Evolutionary conservation across 2,888 invertebrate genomes (phyloP), one percentile per base, ranked within the genome.

Genomic region (Blastobasis adustella): DNA sequence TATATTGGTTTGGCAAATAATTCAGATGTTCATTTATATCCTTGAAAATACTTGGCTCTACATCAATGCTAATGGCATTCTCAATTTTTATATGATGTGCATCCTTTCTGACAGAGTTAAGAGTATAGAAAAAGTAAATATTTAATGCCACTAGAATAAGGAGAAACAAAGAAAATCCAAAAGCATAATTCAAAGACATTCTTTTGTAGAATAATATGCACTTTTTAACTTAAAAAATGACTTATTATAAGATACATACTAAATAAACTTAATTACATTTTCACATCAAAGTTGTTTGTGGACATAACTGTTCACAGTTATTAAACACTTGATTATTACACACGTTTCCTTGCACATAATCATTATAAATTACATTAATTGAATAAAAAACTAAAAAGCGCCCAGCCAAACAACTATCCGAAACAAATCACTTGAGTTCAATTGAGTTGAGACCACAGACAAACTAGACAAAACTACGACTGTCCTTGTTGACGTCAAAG

Each of bases 171-270:
- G 84, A 86, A 63, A 85, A 83, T 44, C 78, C 78, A 62, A 87
- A 83, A n/a, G 83, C 82, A 68, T 82, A 85, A 62, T 87, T 87
- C 64, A 84, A 65, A 50, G 86, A 83, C 87, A 87, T 87, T 51
- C 57, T 47, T 46, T 38, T 9, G 9, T 10, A 9, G 6, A 42
- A 38, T 44, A 48, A 47, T 41, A 6, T 10, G 10, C 8, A 37
- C n/a, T 46, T 46, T 37, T 7, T 38, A 23, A 23, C 23, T 23
- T 23, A 23, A 23, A 23, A 23, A 23, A 23, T 23, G 23, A 23
- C 23, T 23, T 23, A 23, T 23, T 23, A 23, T 23, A 23, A 23
- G 23, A 23, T 23, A 23, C 23, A 23, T 23, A 23, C 23, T 23
- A 23, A 23, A 23, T 23, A 23, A 23, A 23, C 23, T 1, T 2